phyloP scores from a whole-genome alignment of 2,888 invertebrate genomes.

The Zonitis immaculata region DNA sequence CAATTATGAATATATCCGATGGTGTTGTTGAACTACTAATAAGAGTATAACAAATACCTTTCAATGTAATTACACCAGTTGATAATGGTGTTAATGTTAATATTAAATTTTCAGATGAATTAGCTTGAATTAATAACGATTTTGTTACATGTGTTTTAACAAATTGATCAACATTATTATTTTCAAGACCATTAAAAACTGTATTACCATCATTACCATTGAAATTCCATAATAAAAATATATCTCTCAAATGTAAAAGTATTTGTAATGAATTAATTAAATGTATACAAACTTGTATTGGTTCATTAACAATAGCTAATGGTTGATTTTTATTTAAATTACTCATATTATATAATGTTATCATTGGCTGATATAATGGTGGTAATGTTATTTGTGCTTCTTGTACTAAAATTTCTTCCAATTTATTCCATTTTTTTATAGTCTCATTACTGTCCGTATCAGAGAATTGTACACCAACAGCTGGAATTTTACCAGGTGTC shows the following conservation, averaged over 20 bases:
- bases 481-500: slow-evolving; percentile 54
- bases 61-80: slow-evolving; percentile 67
- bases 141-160: slow-evolving; percentile 58
- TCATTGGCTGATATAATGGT: slow-evolving; percentile 73
- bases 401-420: slow-evolving; percentile 73
- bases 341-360: slow-evolving; percentile 65
- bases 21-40: slow-evolving; percentile 34
- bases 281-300: slow-evolving; percentile 71
- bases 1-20: slow-evolving; percentile 51
- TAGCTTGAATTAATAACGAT: slow-evolving; percentile 55
- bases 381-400: slow-evolving; percentile 64
- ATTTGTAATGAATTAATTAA: slow-evolving; percentile 74
- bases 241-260: slow-evolving; percentile 62
- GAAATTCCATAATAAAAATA: slow-evolving; percentile 71
- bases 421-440: slow-evolving; percentile 59
- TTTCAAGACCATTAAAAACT: slow-evolving; percentile 40
- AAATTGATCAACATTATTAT: slow-evolving; percentile 44
- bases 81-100: slow-evolving; percentile 69
- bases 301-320: slow-evolving; percentile 73
- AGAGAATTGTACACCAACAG: slow-evolving; percentile 50
- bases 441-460: slow-evolving; percentile 34
- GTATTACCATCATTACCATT: slow-evolving; percentile 46
- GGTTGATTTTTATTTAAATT: slow-evolving; percentile 64
- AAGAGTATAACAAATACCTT: slow-evolving; percentile 57
- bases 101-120: slow-evolving; percentile 59